These are phyloP conservation scores for Spatula versicolor DNA, from an alignment of 2,797 vertebrate genomes.

Conservation along the genomic window DNA sequence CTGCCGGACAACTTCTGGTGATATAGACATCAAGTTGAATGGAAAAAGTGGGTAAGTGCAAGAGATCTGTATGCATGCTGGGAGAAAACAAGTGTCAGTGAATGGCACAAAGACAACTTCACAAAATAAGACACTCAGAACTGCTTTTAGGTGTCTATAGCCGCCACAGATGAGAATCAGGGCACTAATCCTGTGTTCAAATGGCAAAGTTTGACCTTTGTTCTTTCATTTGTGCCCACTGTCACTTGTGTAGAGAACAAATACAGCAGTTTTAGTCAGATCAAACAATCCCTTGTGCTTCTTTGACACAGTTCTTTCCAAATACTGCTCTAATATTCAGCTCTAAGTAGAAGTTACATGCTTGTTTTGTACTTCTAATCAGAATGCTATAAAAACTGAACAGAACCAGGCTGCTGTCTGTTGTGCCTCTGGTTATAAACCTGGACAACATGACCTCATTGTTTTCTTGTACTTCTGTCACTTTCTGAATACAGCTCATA, in stretches of 20 bases:
- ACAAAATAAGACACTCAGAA: neutral
- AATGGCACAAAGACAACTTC: neutral
- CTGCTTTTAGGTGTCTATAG: neutral
- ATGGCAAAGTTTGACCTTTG: neutral
- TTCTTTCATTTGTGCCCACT: neutral
- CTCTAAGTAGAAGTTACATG: neutral
- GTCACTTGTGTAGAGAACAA: neutral
- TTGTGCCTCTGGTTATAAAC: neutral
- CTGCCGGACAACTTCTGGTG: conserved; percentile 64
- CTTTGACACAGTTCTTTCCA: neutral
- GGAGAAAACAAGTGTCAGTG: neutral
- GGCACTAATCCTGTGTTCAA: neutral
- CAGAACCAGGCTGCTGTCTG: neutral
- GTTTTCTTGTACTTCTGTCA: neutral
- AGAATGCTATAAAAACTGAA: neutral
- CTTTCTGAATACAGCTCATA: neutral
- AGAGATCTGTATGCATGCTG: neutral
- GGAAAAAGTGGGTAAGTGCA: conserved; percentile 72
- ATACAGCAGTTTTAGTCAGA: neutral
- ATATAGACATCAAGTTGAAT: conserved; percentile 57
- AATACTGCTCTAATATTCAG: neutral
- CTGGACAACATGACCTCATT: neutral
- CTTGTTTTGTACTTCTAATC: neutral
- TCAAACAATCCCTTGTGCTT: neutral
- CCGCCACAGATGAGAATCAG: neutral